These are phyloP conservation scores for Nomada ruficornis DNA, from an alignment of 2,888 invertebrate genomes.

Conservation along the genomic window DNA sequence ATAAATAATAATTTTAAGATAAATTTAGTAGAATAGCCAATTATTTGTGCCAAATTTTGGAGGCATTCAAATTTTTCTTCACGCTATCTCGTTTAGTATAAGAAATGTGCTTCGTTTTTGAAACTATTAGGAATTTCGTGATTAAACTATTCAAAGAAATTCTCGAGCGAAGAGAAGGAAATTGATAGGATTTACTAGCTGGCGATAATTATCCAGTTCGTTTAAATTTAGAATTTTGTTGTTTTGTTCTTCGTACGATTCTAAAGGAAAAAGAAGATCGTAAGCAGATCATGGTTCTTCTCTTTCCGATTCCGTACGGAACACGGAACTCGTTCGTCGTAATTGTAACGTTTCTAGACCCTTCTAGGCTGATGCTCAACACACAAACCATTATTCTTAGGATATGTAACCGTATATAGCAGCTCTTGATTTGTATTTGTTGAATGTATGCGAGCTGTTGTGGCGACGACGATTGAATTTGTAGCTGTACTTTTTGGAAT, in stretches of 20 bases:
- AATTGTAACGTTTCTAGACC: conserved; percentile 73
- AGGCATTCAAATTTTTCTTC: conserved; percentile 28
- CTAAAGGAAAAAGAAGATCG: conserved; percentile 49
- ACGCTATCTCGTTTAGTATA: not conserved
- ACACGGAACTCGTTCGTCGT: conserved; percentile 74
- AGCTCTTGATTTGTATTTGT: conserved; percentile 54
- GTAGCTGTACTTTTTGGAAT: conserved; percentile 37
- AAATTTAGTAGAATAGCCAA: conserved; percentile 36
- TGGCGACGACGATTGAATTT: conserved; percentile 27
- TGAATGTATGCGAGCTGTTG: conserved; percentile 15
- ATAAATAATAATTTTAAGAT: not conserved
- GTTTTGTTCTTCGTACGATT: conserved; percentile 45
- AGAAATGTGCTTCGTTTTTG: not conserved
- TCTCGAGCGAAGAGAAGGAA: not conserved
- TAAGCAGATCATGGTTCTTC: conserved; percentile 52
- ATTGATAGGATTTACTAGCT: not conserved
- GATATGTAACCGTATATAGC: conserved; percentile 58
- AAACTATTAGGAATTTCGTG: not conserved
- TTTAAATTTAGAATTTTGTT: conserved; percentile 13
- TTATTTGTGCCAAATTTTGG: conserved; percentile 66
- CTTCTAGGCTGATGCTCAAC: conserved; percentile 76
- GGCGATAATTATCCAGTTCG: conserved; percentile 29
- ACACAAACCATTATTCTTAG: conserved; percentile 74
- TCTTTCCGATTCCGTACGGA: conserved; percentile 63
- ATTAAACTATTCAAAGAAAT: not conserved